Evolutionary conservation across 2,888 invertebrate species (phyloP), one percentile per base, ranked within the genome.

Genomic region (Polymixis lichenea): DNA sequence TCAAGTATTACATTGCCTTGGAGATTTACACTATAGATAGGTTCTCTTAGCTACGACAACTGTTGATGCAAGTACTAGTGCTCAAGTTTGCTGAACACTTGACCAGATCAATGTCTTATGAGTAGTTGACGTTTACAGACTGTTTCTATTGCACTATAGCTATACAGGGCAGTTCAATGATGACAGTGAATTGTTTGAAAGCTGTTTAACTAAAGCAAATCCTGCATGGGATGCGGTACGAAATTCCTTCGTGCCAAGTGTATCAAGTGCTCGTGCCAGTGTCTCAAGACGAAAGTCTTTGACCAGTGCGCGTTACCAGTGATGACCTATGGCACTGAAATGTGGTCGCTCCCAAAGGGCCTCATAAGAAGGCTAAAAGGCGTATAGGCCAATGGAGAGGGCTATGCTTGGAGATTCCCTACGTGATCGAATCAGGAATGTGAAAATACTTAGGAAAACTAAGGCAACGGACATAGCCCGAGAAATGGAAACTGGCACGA

Each of bases 71-170:
- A 43, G 25, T 56, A 38, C 25, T 55, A 49, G 17, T n/a, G 22
- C 19, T 43, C 49, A 32, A 79, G 53, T 64, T 75, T 56, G 11
- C 55, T 15, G 19, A 65, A 32, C 68, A 75, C 64, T 80, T 75
- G 25, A 67, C 55, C 38, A n/a, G 67, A 73, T 67, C 25, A 81
- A 58, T 67, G 49, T 55, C 58, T 68, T 51, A 28, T 11, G 7
- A 77, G 51, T 32, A 19, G 8, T 76, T 38, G 25, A 17, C 15
- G 19, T 6, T 75, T n/a, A 60, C 8, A 7, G 17, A 28, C 51
- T 22, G 17, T 51, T 32, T 8, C 5, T 32, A 22, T 15, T 13
- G 22, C 61, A 25, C 7, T 70, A 53, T 28, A 71, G 43, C 32
- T 58, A n/a, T 32, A 28, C 25, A 65, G 56, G 8, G n/a, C 13